phyloP scores from a whole-genome alignment of 2,113 vertebrate genomes.

The Hoplias malabaricus region DNA sequence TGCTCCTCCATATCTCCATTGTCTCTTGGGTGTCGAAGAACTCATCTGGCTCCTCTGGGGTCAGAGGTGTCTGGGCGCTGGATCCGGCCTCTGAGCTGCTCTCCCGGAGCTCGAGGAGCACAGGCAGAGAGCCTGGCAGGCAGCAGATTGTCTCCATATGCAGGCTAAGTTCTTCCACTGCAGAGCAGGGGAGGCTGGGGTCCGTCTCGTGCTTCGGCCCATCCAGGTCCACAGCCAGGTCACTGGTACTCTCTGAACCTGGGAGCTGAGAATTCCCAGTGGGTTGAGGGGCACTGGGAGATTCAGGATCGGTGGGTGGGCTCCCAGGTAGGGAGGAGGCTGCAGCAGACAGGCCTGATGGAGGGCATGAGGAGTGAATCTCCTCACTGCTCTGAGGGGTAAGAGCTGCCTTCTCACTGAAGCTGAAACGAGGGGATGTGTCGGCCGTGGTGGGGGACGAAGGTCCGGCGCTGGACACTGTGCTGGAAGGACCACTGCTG shows the following conservation, averaged over 20 bases:
- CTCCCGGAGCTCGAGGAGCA: constrained; percentile 74
- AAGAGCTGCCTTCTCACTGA: constrained; percentile 80
- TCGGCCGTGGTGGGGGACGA: constrained; percentile 88
- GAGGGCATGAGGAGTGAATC: constrained; percentile 62
- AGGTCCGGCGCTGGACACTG: constrained; percentile 92
- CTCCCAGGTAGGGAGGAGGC: constrained; percentile 11
- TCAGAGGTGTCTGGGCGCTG: constrained; percentile 73
- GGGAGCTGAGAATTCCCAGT: constrained; percentile 2
- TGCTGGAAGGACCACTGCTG: constrained; percentile 95
- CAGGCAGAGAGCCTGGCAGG: constrained; percentile 66
- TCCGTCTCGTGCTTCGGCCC: background rate
- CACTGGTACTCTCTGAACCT: constrained; percentile 44
- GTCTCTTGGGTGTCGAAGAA: constrained; percentile 76
- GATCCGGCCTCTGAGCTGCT: constrained; percentile 77
- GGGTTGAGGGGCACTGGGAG: background rate
- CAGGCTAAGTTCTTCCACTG: constrained; percentile 59
- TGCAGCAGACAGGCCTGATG: constrained; percentile 38
- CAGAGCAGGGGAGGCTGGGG: constrained; percentile 49
- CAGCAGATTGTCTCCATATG: constrained; percentile 64
- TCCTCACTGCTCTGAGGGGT: constrained; percentile 82
- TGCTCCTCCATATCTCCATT: constrained; percentile 66
- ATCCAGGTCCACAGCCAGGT: constrained; percentile 51
- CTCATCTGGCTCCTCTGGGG: constrained; percentile 69
- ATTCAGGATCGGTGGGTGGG: constrained; percentile 30
- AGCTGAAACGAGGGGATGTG: constrained; percentile 84